Percentiles rank a stretch among this genome's conserved stretches.
These are phyloP conservation scores for Cossypha caffra DNA, from an alignment of 2,797 vertebrate species.

Conservation along the genomic window DNA sequence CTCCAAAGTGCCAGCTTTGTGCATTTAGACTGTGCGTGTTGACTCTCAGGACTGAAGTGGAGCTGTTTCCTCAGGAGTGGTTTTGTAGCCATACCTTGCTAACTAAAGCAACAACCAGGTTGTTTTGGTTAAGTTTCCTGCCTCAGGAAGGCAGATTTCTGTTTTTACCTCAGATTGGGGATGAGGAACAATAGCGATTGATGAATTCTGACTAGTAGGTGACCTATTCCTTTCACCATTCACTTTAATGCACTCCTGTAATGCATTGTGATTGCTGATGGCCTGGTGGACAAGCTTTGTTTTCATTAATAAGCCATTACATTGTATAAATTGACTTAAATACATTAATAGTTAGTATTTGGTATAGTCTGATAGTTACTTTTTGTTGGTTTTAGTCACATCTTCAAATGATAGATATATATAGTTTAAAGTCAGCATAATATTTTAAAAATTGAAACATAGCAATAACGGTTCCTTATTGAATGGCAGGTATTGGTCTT, in stretches of 20 bases:
- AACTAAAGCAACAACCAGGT: background rate
- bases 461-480: background rate
- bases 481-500: background rate
- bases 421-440: background rate
- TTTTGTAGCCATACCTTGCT: background rate
- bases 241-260: background rate
- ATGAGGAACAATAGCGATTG: background rate
- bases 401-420: background rate
- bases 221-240: background rate
- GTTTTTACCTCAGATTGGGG: background rate
- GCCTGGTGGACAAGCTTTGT: background rate
- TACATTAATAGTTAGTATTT: background rate
- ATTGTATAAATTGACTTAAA: background rate
- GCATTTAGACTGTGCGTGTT: background rate
- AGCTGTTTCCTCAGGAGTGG: fast-evolving
- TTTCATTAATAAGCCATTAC: background rate
- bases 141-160: background rate
- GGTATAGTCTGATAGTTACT: background rate
- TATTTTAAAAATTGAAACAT: background rate
- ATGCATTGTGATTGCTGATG: background rate
- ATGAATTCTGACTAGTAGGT: background rate
- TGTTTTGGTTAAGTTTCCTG: background rate
- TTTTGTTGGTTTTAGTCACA: background rate
- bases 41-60: background rate
- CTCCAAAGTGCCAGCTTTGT: background rate